Base-by-base conservation (phyloP, 1,140 invertebrate species). In the Himalopsyche phryganea region DNA sequence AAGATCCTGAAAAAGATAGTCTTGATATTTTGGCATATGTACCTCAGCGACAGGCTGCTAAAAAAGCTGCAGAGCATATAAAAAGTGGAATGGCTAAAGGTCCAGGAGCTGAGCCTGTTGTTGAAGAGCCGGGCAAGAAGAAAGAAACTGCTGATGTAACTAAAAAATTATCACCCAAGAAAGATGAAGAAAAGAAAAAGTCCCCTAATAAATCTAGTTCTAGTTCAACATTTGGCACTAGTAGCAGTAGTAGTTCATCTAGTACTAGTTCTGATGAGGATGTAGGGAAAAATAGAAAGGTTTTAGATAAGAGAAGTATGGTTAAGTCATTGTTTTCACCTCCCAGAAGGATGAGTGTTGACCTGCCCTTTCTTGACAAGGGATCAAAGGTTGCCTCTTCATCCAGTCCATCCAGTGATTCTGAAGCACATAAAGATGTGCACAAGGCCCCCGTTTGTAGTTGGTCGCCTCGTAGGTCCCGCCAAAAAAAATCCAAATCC, bases 41-140 rank as follows among this genome's bases (percentile, higher is more conserved):
- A 33, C 92, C 92, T 0, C 91, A 94, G 69, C 75, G 92, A 35
- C 89, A 92, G 75, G 92, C 92, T 3, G 92, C 92, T 32, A 93
- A 92, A 69, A 94, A 94, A 71, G 91, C 91, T 1, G 90, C 90
- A 9, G 90, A 91, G 65, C 90, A 92, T 67, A 89, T 94, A 36
- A 92, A 93, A 67, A 91, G 87, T 72, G 88, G 88, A 38, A 75
- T 89, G 50, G 82, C 80, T 17, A 88, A 88, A 62, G 78, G 81
- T 63, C 66, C 74, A 53, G 66, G 72, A 68, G 36, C 67, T 5
- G 81, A 82, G 66, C 75, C 72, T 58, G 65, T 69, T 15, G 55
- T 66, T 62, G 15, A 74, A 69, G 71, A 83, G 66, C 52, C 70
- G 68, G 65, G 77, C 46, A 76, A 78, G 60, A 75, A 75, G 65